phyloP scores from a whole-genome alignment of 2,888 invertebrate species.

The Eueremaeus valkanovi region DNA sequence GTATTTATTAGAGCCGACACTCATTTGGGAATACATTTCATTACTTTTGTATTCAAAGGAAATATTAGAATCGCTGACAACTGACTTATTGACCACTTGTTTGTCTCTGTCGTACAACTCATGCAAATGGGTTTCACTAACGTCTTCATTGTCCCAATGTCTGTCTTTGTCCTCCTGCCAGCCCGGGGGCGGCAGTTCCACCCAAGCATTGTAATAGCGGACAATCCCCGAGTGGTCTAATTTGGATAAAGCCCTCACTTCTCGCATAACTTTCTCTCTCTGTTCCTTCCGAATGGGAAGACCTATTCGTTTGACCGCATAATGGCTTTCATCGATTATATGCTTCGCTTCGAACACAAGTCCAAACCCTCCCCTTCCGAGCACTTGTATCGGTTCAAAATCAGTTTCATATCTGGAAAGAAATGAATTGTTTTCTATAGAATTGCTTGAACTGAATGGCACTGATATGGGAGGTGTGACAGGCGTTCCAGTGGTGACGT shows the following conservation, averaged over 20 bases:
- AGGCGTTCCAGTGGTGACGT: neutral
- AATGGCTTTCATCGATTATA: constrained; percentile 86
- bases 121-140: neutral
- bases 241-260: constrained; percentile 89
- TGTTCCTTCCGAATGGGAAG: constrained; percentile 73
- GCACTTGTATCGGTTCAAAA: constrained; percentile 72
- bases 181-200: constrained; percentile 80
- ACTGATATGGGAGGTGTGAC: neutral
- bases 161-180: constrained; percentile 80
- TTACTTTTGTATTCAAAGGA: neutral
- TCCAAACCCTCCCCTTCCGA: constrained; percentile 91
- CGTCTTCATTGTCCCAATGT: constrained; percentile 54
- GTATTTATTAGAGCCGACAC: neutral
- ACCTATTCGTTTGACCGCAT: constrained; percentile 90
- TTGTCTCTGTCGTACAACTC: neutral
- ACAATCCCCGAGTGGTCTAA: constrained; percentile 93
- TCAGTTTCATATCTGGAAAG: constrained; percentile 72
- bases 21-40: neutral
- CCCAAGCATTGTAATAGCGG: constrained; percentile 92
- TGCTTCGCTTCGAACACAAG: constrained; percentile 92
- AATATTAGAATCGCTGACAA: neutral
- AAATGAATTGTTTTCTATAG: constrained; percentile 43
- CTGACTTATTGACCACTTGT: neutral
- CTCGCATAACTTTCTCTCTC: constrained; percentile 82
- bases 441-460: neutral